Percentiles rank a stretch among this genome's conserved stretches.
These are phyloP conservation scores for Brachyopa scutellaris DNA, from an alignment of 2,888 invertebrate species.

Conservation along the genomic window DNA sequence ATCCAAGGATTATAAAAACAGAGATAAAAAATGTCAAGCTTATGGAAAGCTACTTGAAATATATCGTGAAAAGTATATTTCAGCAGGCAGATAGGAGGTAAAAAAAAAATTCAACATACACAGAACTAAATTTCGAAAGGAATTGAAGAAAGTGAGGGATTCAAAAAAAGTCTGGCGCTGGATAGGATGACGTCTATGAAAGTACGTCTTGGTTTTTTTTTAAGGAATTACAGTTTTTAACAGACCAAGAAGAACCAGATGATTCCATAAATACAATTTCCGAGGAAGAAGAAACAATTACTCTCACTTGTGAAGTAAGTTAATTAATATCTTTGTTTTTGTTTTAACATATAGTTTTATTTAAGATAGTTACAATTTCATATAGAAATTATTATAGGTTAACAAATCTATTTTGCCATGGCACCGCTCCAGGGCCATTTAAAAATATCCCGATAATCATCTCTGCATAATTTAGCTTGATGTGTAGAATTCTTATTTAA, in stretches of 20 bases:
- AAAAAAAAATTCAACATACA: not conserved
- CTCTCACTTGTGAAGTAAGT: not conserved
- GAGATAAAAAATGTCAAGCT: not conserved
- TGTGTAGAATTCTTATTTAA: slow-evolving; percentile 15
- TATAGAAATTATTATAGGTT: not conserved
- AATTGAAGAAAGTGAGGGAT: slow-evolving; percentile 1
- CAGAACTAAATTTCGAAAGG: slow-evolving; percentile 2
- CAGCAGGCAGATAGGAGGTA: not conserved
- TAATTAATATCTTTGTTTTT: not conserved
- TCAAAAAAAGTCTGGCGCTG: slow-evolving; percentile 8
- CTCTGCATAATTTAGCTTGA: slow-evolving; percentile 1
- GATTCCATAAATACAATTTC: too few species aligned
- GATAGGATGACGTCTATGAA: not conserved
- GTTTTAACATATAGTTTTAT: not conserved
- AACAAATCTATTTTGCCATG: slow-evolving; percentile 1
- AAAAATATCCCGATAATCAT: slow-evolving; percentile 10
- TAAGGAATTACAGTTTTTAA: slow-evolving; percentile 3
- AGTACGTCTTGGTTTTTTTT: too few species aligned
- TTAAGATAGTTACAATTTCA: not conserved
- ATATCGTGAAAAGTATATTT: slow-evolving; percentile 1
- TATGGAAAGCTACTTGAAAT: not conserved
- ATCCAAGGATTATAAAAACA: not conserved
- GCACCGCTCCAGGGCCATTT: slow-evolving; percentile 1
- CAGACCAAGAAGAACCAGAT: slow-evolving; percentile 6
- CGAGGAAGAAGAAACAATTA: not conserved